Evolutionary conservation across 2,113 vertebrate species (phyloP).

Genomic region (Rhea americana): DNA sequence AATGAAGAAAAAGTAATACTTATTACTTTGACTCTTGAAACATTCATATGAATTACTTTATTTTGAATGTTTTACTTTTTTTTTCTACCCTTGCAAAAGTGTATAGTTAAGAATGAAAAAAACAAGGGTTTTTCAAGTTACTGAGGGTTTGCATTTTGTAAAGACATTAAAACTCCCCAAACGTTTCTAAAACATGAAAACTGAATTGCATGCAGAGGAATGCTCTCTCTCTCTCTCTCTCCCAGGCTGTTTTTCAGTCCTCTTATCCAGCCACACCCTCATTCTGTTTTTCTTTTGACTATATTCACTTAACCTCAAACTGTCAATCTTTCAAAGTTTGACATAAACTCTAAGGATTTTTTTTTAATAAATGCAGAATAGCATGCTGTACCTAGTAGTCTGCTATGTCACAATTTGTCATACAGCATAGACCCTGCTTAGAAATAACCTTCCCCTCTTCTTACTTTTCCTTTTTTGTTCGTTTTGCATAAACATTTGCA

Average conservation of each 20-base stretch:
- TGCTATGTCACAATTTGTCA: constrained; percentile 54
- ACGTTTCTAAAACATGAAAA: constrained; percentile 47
- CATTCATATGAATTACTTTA: constrained; percentile 46
- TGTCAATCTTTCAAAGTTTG: constrained; percentile 52
- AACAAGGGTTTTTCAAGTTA: constrained; percentile 55
- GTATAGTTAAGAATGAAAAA: constrained; percentile 48
- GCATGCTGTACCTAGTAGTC: constrained; percentile 35
- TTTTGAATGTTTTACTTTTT: constrained; percentile 44
- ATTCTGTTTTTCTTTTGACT: constrained; percentile 24
- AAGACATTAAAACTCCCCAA: constrained; percentile 21
- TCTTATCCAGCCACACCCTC: constrained; percentile 44
- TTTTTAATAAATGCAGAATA: constrained; percentile 26
- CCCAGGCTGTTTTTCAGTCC: constrained; percentile 39
- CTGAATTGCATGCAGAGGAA: constrained; percentile 57
- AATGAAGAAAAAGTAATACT: constrained; percentile 37
- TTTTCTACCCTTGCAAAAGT: constrained; percentile 43
- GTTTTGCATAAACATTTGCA: constrained; percentile 79
- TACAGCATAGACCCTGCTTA: constrained; percentile 64
- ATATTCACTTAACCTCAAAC: constrained; percentile 53
- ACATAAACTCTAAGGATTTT: constrained; percentile 28
- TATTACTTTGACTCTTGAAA: constrained; percentile 38
- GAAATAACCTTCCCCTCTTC: constrained; percentile 22
- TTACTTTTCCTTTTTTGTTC: constrained; percentile 55
- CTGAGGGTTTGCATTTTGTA: constrained; percentile 61
- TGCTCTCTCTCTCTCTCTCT: constrained; percentile 10